These are phyloP conservation scores for Cavia porcellus DNA, from an alignment of 2,113 vertebrate species.

Conservation along the genomic window DNA sequence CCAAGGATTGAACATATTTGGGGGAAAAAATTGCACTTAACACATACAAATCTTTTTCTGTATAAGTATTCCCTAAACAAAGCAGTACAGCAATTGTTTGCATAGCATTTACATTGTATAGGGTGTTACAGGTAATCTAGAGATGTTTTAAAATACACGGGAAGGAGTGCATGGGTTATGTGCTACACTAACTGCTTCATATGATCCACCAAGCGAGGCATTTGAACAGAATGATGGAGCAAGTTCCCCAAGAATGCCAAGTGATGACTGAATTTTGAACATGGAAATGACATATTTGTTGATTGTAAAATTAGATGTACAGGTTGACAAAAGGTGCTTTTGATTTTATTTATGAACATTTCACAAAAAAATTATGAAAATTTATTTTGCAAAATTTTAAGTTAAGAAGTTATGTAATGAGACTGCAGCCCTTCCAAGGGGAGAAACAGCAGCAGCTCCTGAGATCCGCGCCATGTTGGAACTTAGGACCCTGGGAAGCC, in stretches of 20 bases:
- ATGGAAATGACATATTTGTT: not conserved
- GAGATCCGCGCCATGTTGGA: no score
- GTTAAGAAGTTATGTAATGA: conserved; percentile 15
- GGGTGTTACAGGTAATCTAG: not conserved
- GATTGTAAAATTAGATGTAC: not conserved
- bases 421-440: no score
- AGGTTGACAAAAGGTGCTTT: not conserved
- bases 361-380: conserved; percentile 7
- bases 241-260: not conserved
- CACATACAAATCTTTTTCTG: not conserved
- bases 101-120: not conserved
- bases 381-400: not conserved
- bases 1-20: not conserved
- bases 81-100: not conserved
- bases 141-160: not conserved
- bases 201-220: no score
- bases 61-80: not conserved
- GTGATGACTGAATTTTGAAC: not conserved
- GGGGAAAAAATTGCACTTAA: not conserved
- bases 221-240: not conserved
- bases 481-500: no score
- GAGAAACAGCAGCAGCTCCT: no score
- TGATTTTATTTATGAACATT: conserved; percentile 4
- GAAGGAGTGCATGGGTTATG: not conserved
- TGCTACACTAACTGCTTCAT: not conserved